Evolutionary conservation across 2,888 invertebrate genomes (phyloP).

Genomic region (Leptopilina syphax): DNA sequence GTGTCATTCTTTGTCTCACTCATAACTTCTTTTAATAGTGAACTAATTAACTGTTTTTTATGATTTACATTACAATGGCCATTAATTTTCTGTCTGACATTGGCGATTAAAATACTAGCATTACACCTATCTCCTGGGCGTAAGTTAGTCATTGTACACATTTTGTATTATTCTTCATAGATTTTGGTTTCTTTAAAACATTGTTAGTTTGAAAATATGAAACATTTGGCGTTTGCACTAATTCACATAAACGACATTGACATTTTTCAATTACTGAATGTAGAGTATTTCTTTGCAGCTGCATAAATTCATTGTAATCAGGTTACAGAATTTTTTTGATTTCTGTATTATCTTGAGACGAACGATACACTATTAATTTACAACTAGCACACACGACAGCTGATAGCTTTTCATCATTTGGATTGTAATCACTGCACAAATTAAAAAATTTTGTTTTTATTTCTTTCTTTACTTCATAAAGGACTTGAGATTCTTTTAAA

Average conservation of each 20-base stretch:
- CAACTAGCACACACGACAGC: conserved; percentile 20
- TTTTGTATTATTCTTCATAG: neutral
- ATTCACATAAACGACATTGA: neutral
- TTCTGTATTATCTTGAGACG: conserved; percentile 3
- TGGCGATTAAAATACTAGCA: neutral
- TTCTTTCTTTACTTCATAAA: neutral
- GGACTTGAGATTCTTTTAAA: neutral
- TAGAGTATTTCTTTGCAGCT: conserved; percentile 17
- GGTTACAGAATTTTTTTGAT: neutral
- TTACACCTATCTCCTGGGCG: neutral
- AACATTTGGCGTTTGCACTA: neutral
- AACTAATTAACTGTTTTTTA: neutral
- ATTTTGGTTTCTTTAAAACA: neutral
- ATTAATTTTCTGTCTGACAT: neutral
- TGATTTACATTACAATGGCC: neutral
- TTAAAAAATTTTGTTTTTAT: conserved; percentile 12
- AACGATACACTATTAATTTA: conserved; percentile 17
- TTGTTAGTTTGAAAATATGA: neutral
- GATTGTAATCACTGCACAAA: conserved; percentile 20
- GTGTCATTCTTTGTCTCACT: neutral
- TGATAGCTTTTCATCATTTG: conserved; percentile 2
- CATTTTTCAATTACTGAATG: conserved; percentile 16
- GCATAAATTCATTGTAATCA: conserved; percentile 20
- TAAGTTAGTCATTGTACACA: neutral
- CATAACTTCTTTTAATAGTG: neutral